These are phyloP conservation scores for Odontophorus gujanensis DNA, from an alignment of 2,113 vertebrate genomes.

Conservation along the genomic window DNA sequence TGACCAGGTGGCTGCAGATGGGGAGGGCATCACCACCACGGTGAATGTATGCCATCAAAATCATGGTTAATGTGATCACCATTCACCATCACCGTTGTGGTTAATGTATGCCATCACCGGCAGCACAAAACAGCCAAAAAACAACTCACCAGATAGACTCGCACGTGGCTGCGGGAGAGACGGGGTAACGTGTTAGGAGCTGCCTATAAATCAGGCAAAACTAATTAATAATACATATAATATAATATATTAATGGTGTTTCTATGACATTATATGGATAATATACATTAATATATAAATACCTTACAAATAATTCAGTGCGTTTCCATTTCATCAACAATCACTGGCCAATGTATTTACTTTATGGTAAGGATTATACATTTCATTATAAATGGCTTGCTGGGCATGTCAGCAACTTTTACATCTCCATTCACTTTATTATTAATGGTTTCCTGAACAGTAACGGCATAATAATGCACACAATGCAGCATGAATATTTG, in stretches of 20 bases:
- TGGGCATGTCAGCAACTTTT: constrained; percentile 72
- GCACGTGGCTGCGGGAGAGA: not conserved
- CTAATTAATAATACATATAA: constrained; percentile 65
- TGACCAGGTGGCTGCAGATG: not conserved
- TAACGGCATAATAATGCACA: constrained; percentile 69
- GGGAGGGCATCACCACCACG: too few species aligned
- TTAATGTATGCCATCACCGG: not conserved
- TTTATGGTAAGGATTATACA: constrained; percentile 74
- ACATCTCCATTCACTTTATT: constrained; percentile 80
- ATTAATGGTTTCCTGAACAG: constrained; percentile 81
- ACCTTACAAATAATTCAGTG: constrained; percentile 73
- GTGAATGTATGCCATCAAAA: too few species aligned
- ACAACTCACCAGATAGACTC: not conserved
- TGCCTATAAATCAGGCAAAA: constrained; percentile 64
- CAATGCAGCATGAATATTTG: constrained; percentile 82
- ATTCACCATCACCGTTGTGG: fast-evolving
- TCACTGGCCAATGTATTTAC: constrained; percentile 69
- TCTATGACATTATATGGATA: constrained; percentile 56
- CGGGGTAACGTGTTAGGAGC: constrained; percentile 21
- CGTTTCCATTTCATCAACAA: constrained; percentile 59
- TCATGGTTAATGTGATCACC: too few species aligned
- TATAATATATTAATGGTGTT: constrained; percentile 60
- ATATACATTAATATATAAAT: constrained; percentile 71
- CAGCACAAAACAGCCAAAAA: fast-evolving
- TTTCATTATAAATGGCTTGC: constrained; percentile 79